Base-by-base conservation (phyloP, 2,888 invertebrate species). In the Agriopis aurantiaria region DNA sequence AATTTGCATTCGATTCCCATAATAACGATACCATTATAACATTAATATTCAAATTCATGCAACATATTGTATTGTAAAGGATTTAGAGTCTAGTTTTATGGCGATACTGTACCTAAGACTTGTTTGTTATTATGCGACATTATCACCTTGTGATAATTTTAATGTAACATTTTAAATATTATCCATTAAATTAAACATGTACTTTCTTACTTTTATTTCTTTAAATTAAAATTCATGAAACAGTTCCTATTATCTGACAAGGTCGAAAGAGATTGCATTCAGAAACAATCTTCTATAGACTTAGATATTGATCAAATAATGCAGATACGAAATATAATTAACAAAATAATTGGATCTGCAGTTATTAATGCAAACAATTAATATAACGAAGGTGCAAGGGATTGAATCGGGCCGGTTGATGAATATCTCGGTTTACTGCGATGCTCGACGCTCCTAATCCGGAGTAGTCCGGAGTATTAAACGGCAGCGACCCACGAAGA, bases 31-130 rank as follows among this genome's bases (percentile, higher is more conserved):
- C 84, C 79, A 87, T 86, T 87, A 87, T 85, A 83, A 83, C 82
- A 86, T 85, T 86, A 81, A 85, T 84, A 89, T 88, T 89, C 81
- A 88, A 90, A 89, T 89, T 72, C 74, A 86, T 87, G 85, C 88
- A 87, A 85, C 87, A 84, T 87, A 87, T 86, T 85, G 80, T 82
- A 82, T 80, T 82, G 77, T 74, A 81, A 83, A 83, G 85, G 84
- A 85, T 84, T 87, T 84, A 85, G 82, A 79, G 80, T 84, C 82
- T 79, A 78, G 75, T 82, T 85, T 73, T 75, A 79, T 78, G 75
- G 78, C 75, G 78, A 80, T 80, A 68, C 59, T 55, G 61, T 52
- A 56, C 68, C 60, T 67, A 69, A 51, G 17, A 76, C 69, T 72
- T 66, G 68, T 74, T 41, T 17, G 12, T 40, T 52, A 51, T 48